Evolutionary conservation across 2,797 vertebrate species (phyloP), one percentile per base, ranked within the genome.

Genomic region (Basileuterus tristriatus): DNA sequence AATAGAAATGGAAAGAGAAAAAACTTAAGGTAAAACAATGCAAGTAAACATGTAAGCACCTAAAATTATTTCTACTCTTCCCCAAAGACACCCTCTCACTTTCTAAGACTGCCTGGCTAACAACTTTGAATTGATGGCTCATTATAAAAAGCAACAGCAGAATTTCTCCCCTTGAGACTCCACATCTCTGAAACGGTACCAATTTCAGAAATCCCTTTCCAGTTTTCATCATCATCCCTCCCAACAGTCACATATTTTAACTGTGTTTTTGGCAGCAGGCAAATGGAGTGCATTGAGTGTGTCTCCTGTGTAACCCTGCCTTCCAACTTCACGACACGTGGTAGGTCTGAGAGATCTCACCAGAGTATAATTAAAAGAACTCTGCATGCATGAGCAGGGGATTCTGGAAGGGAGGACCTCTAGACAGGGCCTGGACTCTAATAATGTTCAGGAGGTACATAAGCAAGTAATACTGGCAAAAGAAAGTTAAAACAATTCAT

Each of bases 211-310:
- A 95, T 36, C 43, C 19, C 39, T 55, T 91, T 59, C 50, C 69
- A 87, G 65, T 89, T 87, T 89, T 91, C 69, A 82, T 69, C 47
- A 9, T 52, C 52, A 24, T 89, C n/a, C 37, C 27, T 94, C 84
- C 76, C 69, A 82, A 43, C 0, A 78, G 62, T 78, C 65, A 83
- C 56, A 88, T 85, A 89, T 55, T 95, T 95, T 46, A 72, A 72
- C 86, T 78, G 22, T 20, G 47, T 68, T 93, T 95, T 53, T 87
- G 89, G 84, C 78, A 96, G 67, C 69, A 92, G 44, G 58, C 67
- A 83, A 78, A 74, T 5, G 41, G 53, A 88, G 37, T 46, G 47
- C 74, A 89, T 30, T 0, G 26, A 91, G 17, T 58, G 41, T 0
- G 3, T 72, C 85, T 52, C 82, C 59, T 59, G 52, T 46, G 63